Conservation (phyloP, 1,140 invertebrate species). For the Drosophila murphyi region DNA sequence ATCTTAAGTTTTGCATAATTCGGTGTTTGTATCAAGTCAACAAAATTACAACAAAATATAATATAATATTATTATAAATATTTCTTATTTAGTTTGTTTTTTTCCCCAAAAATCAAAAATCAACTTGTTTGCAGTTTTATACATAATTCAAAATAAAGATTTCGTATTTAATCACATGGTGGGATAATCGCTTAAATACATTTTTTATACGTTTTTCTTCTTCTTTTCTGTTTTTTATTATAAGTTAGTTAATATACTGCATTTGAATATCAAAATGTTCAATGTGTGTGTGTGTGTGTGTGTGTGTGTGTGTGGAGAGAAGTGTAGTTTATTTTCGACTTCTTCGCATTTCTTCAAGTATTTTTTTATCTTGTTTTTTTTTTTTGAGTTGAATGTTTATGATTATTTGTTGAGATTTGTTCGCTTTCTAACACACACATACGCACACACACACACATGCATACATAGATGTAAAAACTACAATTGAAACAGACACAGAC, state of each 20-base stretch:
- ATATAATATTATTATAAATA: background rate
- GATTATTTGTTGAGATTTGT: constrained; percentile 33
- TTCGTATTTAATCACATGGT: constrained; percentile 68
- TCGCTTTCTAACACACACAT: constrained; percentile 19
- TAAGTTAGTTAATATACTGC: constrained; percentile 15
- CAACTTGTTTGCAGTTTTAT: too few species aligned
- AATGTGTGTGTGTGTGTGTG: constrained; percentile 16
- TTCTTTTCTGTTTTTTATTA: constrained; percentile 24
- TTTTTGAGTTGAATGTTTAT: constrained; percentile 7
- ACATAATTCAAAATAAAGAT: constrained; percentile 35
- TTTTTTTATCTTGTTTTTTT: background rate
- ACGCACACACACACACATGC: too few species aligned
- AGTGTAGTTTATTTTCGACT: background rate
- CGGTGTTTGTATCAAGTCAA: constrained; percentile 12
- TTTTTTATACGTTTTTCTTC: constrained; percentile 17
- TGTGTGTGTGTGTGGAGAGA: constrained; percentile 13
- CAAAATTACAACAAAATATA: background rate
- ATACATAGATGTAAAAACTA: constrained; percentile 24
- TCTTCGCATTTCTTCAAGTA: too few species aligned
- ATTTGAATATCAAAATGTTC: constrained; percentile 15
- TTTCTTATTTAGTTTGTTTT: background rate
- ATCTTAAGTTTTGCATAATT: background rate
- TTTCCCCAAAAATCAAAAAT: constrained; percentile 15
- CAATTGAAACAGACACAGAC: constrained; percentile 27
- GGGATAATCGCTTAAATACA: constrained; percentile 80